These are phyloP conservation scores for Xiphorhynchus elegans DNA, from an alignment of 2,113 vertebrate species.

Conservation along the genomic window DNA sequence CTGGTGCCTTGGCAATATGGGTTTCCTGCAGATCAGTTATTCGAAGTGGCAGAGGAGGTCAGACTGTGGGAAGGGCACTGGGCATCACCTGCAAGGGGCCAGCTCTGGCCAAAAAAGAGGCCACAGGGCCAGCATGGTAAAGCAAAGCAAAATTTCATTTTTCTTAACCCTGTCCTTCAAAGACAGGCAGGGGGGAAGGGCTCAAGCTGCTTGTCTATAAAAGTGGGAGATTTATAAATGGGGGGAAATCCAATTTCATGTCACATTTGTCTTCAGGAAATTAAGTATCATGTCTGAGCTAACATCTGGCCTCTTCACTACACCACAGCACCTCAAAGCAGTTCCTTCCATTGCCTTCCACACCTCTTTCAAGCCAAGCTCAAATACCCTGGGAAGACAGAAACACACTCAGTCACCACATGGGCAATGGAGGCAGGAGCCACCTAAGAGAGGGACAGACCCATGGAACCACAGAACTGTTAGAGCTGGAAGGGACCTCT, in stretches of 20 bases:
- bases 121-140: background rate
- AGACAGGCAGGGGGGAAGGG: background rate
- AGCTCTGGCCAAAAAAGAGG: background rate
- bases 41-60: slow-evolving; percentile 57
- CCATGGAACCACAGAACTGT: background rate
- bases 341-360: background rate
- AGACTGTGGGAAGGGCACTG: background rate
- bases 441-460: background rate
- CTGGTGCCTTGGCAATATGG: slow-evolving; percentile 73
- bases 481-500: background rate
- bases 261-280: background rate
- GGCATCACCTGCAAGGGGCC: background rate
- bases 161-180: background rate
- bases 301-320: background rate
- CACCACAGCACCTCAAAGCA: background rate
- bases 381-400: fast-evolving
- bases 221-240: background rate
- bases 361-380: background rate
- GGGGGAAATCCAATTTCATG: background rate
- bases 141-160: background rate
- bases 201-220: background rate
- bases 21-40: slow-evolving; percentile 80
- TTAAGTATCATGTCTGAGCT: fast-evolving
- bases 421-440: background rate
- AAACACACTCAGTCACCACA: fast-evolving